Base-by-base conservation (phyloP, 2,113 vertebrate genomes). In the Clarias magur region DNA sequence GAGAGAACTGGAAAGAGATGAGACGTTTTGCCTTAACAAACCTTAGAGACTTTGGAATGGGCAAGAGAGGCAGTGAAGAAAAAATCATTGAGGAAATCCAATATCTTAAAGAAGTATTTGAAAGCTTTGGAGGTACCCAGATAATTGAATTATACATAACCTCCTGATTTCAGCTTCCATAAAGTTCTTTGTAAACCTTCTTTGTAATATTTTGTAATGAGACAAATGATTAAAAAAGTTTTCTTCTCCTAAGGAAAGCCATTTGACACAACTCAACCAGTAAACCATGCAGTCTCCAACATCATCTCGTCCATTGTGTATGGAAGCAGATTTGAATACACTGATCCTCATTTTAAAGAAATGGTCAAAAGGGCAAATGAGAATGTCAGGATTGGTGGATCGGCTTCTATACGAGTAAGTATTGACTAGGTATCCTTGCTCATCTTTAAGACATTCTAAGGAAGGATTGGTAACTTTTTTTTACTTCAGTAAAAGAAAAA, bases 31-130 rank as follows among this genome's bases (percentile, higher is more conserved):
- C 93, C 72, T 57, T 95, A 54, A 87, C 86, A 2, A 94, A 89
- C 19, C 89, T 94, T 38, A 91, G 86, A 80, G 93, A 95, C 70
- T 92, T 93, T 88, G 94, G 95, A 54, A 94, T 95, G 93, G 94
- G 93, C 4, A 94, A 92, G 63, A 93, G 65, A 82, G 56, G 87
- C 3, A 91, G 88, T 85, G 93, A 95, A 80, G 91, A 91, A 2
- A 93, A 89, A 88, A 94, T 95, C 27, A 73, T 89, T 3, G 93
- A 93, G 70, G 94, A 95, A 85, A 88, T 91, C 80, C 80, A 89
- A 1, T 78, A 91, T 56, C 88, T 95, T 42, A 88, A 92, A 59
- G 53, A 93, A 34, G 91, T 89, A 12, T 88, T 95, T 56, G 76
- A 91, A 53, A 79, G 90, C 84, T 88, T 91, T 82, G 42, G 91